Base-by-base conservation (phyloP, 2,113 vertebrate genomes). In the Myiozetetes cayanensis region DNA sequence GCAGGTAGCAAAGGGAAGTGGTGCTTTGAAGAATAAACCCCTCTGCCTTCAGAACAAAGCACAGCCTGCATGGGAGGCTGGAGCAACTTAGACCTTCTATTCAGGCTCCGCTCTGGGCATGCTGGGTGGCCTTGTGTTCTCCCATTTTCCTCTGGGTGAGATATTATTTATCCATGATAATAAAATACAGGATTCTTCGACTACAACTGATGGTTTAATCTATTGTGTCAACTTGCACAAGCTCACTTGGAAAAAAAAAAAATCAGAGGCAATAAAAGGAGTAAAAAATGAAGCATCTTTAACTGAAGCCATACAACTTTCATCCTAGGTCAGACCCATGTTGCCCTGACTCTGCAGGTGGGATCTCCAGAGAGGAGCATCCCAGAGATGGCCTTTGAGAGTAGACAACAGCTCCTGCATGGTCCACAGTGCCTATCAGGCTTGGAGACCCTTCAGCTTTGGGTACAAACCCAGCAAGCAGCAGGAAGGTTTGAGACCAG, bases 11-110 rank as follows among this genome's bases (percentile, higher is more conserved):
- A 93, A 96, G 86, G 90, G 17, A 93, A 93, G 88, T 58, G 92
- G 76, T 83, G 39, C 92, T 94, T 95, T 95, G 94, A 96, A 96
- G 94, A 88, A 94, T 81, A 95, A 96, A 93, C 10, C 63, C 76
- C 37, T 88, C 67, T 84, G 87, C 90, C 91, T 95, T 95, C 92
- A 88, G 85, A 94, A 89, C 1, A 37, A 39, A 84, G 70, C 79
- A 12, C 22, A 7, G 75, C 59, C 88, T 84, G 67, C 59, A 30
- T 4, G 12, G 72, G 84, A 84, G 76, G 80, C 89, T 91, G 93
- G 33, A 74, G 59, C 73, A 75, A 9, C 94, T 87, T 52, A 67
- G 73, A 78, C 86, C 62, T 91, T 85, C 84, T 86, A 20, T 94
- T 93, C 86, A 87, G 80, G 83, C 92, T 94, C 73, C 55, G 9